Percentiles rank a stretch among this genome's conserved stretches.
Evolutionary conservation across 1,140 invertebrate genomes (phyloP).

Genomic region (Drosophila fuyamai): DNA sequence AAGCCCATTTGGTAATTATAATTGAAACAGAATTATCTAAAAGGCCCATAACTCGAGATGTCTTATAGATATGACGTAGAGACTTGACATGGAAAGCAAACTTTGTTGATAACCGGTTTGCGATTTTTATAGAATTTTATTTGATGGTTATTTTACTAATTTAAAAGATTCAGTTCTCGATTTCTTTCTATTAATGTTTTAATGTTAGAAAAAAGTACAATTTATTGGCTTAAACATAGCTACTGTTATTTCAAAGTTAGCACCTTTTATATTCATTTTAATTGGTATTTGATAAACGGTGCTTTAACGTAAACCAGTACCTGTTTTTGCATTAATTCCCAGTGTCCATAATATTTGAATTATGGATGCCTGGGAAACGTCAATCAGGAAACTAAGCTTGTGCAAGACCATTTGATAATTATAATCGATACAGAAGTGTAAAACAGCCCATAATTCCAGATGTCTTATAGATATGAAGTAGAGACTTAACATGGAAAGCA

Average conservation of each 20-base stretch:
- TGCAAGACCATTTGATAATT: slow-evolving; percentile 4
- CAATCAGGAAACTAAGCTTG: slow-evolving; percentile 10
- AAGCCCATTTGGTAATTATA: slow-evolving; percentile 12
- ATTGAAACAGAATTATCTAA: slow-evolving; percentile 22
- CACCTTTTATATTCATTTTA: neutral
- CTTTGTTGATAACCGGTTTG: slow-evolving; percentile 27
- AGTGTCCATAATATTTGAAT: neutral
- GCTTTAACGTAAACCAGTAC: too few relatives aligned
- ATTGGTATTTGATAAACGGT: neutral
- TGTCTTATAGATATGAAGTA: slow-evolving; percentile 16
- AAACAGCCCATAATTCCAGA: slow-evolving; percentile 15
- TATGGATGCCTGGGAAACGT: neutral
- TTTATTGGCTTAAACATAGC: too few relatives aligned
- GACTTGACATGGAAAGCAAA: neutral
- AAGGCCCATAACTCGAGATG: slow-evolving; percentile 13
- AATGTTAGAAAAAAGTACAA: too few relatives aligned
- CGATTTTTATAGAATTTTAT: slow-evolving; percentile 7
- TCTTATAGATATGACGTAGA: slow-evolving; percentile 18
- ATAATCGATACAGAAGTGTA: slow-evolving; percentile 27
- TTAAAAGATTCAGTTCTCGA: neutral
- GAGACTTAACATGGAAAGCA: neutral
- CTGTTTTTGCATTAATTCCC: neutral
- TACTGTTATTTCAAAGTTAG: too few relatives aligned
- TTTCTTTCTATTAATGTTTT: too few relatives aligned
- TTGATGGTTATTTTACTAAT: neutral